Evolutionary conservation across 2,113 vertebrate species (phyloP).

Genomic region (Nesogale talazaci): DNA sequence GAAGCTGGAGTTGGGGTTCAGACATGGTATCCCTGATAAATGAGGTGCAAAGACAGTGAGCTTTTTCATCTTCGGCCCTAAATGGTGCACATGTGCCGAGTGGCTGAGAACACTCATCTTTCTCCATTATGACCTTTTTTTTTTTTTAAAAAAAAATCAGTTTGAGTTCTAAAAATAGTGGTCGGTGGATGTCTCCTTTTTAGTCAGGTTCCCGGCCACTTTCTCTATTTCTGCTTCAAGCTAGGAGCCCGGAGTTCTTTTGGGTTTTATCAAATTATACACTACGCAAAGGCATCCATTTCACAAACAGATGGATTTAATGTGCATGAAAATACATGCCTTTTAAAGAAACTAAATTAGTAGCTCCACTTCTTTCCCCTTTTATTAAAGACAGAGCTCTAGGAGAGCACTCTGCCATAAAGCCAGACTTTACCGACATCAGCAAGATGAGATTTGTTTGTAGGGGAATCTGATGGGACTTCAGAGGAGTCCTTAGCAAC

Average conservation of each 20-base stretch:
- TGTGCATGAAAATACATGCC: conserved; percentile 90
- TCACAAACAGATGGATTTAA: conserved; percentile 92
- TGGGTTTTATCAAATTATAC: conserved; percentile 90
- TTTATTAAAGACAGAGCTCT: conserved; percentile 90
- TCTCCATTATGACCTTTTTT: conserved; percentile 47
- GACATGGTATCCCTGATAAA: background rate
- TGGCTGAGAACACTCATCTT: conserved; percentile 27
- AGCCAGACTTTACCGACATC: conserved; percentile 87
- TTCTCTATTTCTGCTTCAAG: conserved; percentile 82
- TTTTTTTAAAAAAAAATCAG: conserved; percentile 54
- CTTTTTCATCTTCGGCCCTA: conserved; percentile 25
- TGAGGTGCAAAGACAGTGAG: background rate
- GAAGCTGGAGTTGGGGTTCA: background rate
- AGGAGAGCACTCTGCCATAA: conserved; percentile 82
- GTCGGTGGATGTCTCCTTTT: conserved; percentile 61
- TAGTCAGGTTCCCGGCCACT: conserved; percentile 72
- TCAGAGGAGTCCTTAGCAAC: conserved; percentile 80
- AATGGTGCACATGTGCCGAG: background rate
- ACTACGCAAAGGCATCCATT: conserved; percentile 85
- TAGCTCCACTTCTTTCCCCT: conserved; percentile 89
- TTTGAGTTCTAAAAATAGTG: conserved; percentile 80
- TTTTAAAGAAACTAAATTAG: conserved; percentile 92
- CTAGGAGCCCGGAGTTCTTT: conserved; percentile 84
- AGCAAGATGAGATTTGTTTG: conserved; percentile 86
- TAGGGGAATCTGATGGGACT: conserved; percentile 83